A percentile compares a stretch with the other conserved stretches of the same genome.
Evolutionary conservation across 2,797 vertebrate species (phyloP).

Genomic region (Sebastes miniatus): DNA sequence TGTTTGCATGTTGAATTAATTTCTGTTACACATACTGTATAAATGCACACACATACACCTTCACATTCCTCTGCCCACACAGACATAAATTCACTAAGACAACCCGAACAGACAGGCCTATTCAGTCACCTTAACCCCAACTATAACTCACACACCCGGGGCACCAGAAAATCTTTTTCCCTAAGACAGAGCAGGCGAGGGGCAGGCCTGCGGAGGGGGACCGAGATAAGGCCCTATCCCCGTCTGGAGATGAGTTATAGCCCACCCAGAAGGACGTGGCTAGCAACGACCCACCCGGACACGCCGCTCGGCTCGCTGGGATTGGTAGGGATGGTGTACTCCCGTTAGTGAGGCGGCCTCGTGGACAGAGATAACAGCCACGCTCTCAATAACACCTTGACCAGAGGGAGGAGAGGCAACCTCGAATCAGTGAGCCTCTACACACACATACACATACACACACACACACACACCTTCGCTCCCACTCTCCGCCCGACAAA

Average conservation of each 20-base stretch:
- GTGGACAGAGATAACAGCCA: constrained; percentile 71
- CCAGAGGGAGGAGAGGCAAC: constrained; percentile 66
- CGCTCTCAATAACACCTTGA: constrained; percentile 81
- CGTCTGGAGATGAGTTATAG: constrained; percentile 80
- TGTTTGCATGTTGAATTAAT: constrained; percentile 52
- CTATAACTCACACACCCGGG: constrained; percentile 75
- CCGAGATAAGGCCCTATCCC: constrained; percentile 75
- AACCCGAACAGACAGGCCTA: constrained; percentile 69
- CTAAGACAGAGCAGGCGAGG: constrained; percentile 66
- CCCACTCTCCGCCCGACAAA: constrained; percentile 19
- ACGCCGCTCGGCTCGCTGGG: constrained; percentile 40
- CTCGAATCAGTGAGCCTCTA: constrained; percentile 44
- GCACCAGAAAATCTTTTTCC: constrained; percentile 71
- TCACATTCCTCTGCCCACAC: constrained; percentile 53
- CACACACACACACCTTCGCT: constrained; percentile 1
- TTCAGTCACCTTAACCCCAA: constrained; percentile 77
- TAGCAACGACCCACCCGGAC: constrained; percentile 62
- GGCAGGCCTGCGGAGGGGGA: constrained; percentile 61
- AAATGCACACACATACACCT: constrained; percentile 18
- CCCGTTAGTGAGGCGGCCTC: constrained; percentile 60
- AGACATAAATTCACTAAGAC: constrained; percentile 70
- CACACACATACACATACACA: constrained; percentile 14
- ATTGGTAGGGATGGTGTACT: constrained; percentile 60
- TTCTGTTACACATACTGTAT: constrained; percentile 39
- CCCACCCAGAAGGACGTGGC: constrained; percentile 77